Evolutionary conservation across 2,113 vertebrate genomes (phyloP), one percentile per base, ranked within the genome.

Genomic region (Festucalex cinctus): DNA sequence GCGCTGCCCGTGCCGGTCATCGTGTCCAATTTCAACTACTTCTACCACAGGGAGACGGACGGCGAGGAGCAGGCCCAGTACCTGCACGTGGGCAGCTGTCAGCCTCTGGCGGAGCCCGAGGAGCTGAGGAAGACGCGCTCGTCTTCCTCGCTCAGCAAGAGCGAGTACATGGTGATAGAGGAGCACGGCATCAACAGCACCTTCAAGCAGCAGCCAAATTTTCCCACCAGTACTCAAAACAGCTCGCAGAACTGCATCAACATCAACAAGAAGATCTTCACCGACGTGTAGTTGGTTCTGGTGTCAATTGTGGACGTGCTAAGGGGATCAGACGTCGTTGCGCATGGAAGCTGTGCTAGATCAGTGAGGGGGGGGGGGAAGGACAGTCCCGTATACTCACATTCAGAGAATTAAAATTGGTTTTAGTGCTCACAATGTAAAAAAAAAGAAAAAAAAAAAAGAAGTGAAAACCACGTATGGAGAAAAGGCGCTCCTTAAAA

Each of bases 21-120:
- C n/a, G 97, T 99, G 63, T 99, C 97, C 83, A 98, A 98, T 44
- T 99, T 99, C 88, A 98, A 99, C 87, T 99, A 99, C 67, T 99
- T 99, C 89, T 98, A 99, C 81, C 96, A 98, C 86, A 86, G 97
- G 35, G 97, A 98, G 91, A 98, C 95, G 0, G 97, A 99, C 13
- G 95, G 96, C 0, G 97, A 99, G 90, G 97, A 99, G 35, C 97
- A 98, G 90, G 95, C 96, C 22, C 96, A 98, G 76, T 98, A 98
- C 79, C 74, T 98, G 74, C 96, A 98, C 59, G 94, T 98, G 54
- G 95, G 94, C 39, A 98, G 95, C 90, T 98, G 95, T 84, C 95
- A 96, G 86, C 96, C 95, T 17, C 92, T 98, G 81, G 91, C 95
- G 0, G 90, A 95, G 62, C 88, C 91, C 0, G 95, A 95, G 89